Evolutionary conservation across 2,888 invertebrate genomes (phyloP), one percentile per base, ranked within the genome.

Genomic region (Tinea trinotella): DNA sequence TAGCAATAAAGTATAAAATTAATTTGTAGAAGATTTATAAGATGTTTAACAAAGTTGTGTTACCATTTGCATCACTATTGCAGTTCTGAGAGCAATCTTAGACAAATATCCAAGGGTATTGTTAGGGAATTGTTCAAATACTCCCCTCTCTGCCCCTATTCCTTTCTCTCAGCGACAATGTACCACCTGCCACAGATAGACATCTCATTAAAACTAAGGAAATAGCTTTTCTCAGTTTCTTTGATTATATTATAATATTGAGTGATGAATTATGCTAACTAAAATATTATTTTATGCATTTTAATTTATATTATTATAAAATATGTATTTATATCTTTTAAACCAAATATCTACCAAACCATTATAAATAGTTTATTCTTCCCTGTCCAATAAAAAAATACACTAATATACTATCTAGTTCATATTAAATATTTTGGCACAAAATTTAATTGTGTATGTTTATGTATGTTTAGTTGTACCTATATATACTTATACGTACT

Each of bases 31-130:
- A 30, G 7, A 30, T 30, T n/a, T 13, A 40, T 12, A 13, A 40
- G 15, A 40, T 40, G 40, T 40, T 12, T 7, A 40, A 40, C 40
- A 40, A 15, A 4, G 40, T 15, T 40, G 40, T 40, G 40, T 40
- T 35, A 12, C 22, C 24, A 50, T 50, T 50, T 50, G 50, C 50
- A 50, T 46, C 46, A 46, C 3, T 46, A 46, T 50, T 24, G 50
- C 50, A 24, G 24, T 22, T 24, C 7, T n/a, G 24, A 50, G 50
- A 18, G 22, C 50, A 50, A 50, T 50, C 50, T 50, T 50, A 50
- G 22, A 24, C 24, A 50, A 50, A 50, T 50, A 50, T 50, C 50
- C 24, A 50, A 50, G 24, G 50, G 50, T 50, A 50, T 50, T 50
- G 50, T 50, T 18, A 9, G 46, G 15, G 12, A 17, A 40, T 40